Conservation (phyloP, 64 coral and sea anemone species). For the Acropora tenuis region DNA sequence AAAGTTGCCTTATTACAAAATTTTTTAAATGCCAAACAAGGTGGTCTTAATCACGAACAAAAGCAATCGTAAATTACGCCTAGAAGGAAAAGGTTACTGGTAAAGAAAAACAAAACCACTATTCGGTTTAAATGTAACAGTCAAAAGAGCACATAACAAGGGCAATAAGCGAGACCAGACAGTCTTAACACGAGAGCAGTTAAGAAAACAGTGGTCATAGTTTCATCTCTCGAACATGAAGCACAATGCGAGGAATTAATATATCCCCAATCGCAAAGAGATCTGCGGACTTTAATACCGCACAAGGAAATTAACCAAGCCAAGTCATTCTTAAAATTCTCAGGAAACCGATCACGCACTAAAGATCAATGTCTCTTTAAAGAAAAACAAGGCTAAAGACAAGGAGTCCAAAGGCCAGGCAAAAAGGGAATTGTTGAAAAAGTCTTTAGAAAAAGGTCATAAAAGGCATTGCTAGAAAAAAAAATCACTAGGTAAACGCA, state of each 20-base stretch:
- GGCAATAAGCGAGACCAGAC: neutral
- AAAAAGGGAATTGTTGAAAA: neutral
- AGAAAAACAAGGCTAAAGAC: neutral
- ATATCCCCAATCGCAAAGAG: neutral
- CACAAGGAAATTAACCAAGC: neutral
- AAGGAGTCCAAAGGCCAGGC: neutral
- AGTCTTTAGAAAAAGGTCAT: neutral
- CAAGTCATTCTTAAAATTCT: constrained; percentile 8
- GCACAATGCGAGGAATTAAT: neutral
- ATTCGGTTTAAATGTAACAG: neutral
- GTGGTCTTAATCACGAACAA: neutral
- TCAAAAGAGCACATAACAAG: neutral
- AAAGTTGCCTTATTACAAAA: neutral
- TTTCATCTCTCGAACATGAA: neutral
- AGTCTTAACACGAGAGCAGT: neutral
- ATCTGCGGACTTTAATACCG: neutral
- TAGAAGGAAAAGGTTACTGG: neutral
- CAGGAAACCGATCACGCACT: neutral
- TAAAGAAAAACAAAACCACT: neutral
- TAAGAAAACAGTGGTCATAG: neutral
- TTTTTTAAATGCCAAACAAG: neutral
- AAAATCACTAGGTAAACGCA: neutral
- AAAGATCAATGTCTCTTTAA: neutral
- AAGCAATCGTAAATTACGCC: too few species aligned
- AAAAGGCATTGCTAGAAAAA: neutral